A percentile compares a stretch with the other conserved stretches of the same genome.
These are phyloP conservation scores for Anguilla megastoma DNA, from an alignment of 2,797 vertebrate genomes.

Conservation along the genomic window DNA sequence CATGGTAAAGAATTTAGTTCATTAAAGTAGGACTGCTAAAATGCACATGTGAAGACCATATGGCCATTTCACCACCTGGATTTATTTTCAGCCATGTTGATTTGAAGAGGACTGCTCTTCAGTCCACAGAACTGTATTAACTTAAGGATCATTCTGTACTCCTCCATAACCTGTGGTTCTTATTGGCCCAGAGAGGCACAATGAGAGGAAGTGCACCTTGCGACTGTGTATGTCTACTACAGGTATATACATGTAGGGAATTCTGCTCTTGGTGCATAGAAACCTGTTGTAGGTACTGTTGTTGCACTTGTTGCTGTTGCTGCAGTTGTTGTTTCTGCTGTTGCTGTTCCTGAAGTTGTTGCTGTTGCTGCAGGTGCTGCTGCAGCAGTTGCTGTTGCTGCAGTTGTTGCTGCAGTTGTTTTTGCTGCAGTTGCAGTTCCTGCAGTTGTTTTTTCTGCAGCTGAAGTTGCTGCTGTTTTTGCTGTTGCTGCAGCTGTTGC, in stretches of 20 bases:
- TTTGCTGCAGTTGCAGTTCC: conserved; percentile 64
- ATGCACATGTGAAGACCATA: not conserved
- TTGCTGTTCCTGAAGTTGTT: conserved; percentile 54
- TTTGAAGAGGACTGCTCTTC: not conserved
- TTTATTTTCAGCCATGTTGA: not conserved
- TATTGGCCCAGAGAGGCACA: not conserved
- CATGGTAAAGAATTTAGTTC: not conserved
- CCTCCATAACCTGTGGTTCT: not conserved
- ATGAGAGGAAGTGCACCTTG: not conserved
- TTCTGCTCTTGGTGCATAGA: not conserved
- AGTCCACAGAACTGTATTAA: not conserved
- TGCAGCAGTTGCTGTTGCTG: conserved; percentile 64
- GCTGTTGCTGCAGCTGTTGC: not conserved
- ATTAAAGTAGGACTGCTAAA: not conserved
- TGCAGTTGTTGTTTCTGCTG: conserved; percentile 42
- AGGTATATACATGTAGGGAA: not conserved
- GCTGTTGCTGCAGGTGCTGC: not conserved
- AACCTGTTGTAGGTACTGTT: conserved; percentile 57
- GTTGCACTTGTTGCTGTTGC: conserved; percentile 31
- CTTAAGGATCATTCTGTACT: not conserved
- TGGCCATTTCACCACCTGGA: not conserved
- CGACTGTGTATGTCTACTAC: not conserved
- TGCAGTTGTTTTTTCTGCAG: not conserved
- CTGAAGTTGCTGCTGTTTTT: conserved; percentile 57
- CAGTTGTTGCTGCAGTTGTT: conserved; percentile 67